Conservation (phyloP, 1,140 invertebrate genomes). For the Zaprionus taronus region DNA sequence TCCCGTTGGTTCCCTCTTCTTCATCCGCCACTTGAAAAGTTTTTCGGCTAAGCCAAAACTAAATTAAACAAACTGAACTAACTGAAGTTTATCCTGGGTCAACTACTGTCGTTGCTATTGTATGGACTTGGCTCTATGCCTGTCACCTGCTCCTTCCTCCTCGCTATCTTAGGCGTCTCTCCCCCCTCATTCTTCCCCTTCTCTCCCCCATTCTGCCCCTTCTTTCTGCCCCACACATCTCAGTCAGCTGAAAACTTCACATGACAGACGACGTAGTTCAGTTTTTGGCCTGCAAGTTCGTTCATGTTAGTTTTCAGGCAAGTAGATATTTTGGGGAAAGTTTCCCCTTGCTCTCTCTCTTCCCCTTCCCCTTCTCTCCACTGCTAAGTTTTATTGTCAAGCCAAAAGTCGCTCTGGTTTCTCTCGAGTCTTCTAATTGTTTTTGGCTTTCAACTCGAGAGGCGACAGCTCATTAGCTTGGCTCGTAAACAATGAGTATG, state of each 20-base stretch:
- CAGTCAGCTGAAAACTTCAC: slow-evolving; percentile 22
- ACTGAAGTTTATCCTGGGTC: slow-evolving; percentile 36
- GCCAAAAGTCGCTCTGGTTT: slow-evolving; percentile 10
- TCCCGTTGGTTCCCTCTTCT: background rate
- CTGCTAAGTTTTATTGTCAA: slow-evolving; percentile 25
- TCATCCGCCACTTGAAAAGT: slow-evolving; percentile 29
- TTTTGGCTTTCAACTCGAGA: background rate
- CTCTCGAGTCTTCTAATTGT: slow-evolving; percentile 6
- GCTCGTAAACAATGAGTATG: background rate
- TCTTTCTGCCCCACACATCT: background rate
- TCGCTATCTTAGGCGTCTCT: no score
- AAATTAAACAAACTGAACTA: slow-evolving; percentile 46
- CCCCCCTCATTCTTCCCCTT: background rate
- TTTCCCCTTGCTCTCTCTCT: background rate
- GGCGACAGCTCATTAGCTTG: slow-evolving; percentile 4
- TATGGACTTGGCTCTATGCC: slow-evolving; percentile 47
- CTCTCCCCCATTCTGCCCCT: background rate
- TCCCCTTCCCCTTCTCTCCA: background rate
- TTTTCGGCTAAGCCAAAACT: slow-evolving; percentile 40
- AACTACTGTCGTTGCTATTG: slow-evolving; percentile 51
- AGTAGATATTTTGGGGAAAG: slow-evolving; percentile 14
- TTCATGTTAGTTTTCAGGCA: slow-evolving; percentile 15
- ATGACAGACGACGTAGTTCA: slow-evolving; percentile 29
- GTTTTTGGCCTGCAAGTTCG: slow-evolving; percentile 17
- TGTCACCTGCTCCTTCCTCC: background rate